These are phyloP conservation scores for Ivindomyrus marchei DNA, from an alignment of 2,113 vertebrate species.

Conservation along the genomic window DNA sequence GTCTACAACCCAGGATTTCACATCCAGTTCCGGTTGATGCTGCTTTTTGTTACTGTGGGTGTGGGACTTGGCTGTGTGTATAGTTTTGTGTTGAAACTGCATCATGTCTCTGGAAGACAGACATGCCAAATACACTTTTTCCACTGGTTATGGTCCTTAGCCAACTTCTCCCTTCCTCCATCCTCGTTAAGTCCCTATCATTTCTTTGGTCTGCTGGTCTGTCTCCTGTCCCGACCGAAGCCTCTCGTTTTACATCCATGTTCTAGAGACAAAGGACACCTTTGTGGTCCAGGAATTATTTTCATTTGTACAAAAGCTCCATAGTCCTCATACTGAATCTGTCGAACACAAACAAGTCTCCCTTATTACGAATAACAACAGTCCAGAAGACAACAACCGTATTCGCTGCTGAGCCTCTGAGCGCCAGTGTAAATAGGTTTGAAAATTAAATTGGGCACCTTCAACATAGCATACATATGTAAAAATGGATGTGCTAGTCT, in stretches of 20 bases:
- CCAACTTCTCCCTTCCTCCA: neutral
- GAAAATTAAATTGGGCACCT: neutral
- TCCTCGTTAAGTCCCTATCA: neutral
- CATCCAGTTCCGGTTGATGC: neutral
- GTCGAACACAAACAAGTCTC: neutral
- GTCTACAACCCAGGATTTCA: neutral
- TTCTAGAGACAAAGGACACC: slow-evolving; percentile 18
- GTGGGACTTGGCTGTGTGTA: neutral
- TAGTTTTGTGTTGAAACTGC: neutral
- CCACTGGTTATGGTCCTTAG: neutral
- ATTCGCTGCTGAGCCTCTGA: neutral
- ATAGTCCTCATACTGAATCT: neutral
- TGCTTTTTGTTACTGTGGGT: neutral
- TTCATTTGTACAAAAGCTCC: slow-evolving; percentile 9
- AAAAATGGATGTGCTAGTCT: neutral
- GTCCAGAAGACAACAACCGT: neutral
- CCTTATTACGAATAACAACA: neutral
- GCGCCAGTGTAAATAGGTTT: neutral
- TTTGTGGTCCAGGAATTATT: slow-evolving; percentile 19
- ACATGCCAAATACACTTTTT: neutral
- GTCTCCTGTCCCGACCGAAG: neutral
- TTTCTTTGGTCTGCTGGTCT: neutral
- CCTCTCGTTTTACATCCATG: slow-evolving; percentile 17
- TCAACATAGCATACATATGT: neutral
- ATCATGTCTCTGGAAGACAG: neutral